phyloP scores from a whole-genome alignment of 2,797 vertebrate species.

The Danio kyathit region DNA sequence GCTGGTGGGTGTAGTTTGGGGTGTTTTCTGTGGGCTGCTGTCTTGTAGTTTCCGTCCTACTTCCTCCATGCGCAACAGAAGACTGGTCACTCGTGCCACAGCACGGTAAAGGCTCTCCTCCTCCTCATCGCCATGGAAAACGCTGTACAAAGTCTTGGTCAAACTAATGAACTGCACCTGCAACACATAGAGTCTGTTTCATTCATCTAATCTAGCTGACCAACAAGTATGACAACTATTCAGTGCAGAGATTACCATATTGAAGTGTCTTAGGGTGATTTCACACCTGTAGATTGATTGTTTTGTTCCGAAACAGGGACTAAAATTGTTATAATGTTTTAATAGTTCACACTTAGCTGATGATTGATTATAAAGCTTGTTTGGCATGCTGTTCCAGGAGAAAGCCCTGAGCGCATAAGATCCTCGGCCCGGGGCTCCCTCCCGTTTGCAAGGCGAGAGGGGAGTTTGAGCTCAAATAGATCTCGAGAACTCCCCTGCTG shows the following conservation, averaged over 20 bases:
- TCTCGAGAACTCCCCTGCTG: too few species aligned
- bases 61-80: slow-evolving; percentile 96
- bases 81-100: slow-evolving; percentile 92
- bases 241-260: not conserved
- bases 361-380: too few species aligned
- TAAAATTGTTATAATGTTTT: too few species aligned
- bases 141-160: slow-evolving; percentile 95
- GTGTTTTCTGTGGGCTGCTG: slow-evolving; percentile 62
- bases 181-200: slow-evolving; percentile 25
- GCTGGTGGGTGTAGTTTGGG: slow-evolving; percentile 54
- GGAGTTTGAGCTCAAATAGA: too few species aligned
- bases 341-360: too few species aligned
- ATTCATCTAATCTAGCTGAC: not conserved
- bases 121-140: slow-evolving; percentile 92
- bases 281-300: too few species aligned
- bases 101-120: slow-evolving; percentile 92
- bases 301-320: too few species aligned
- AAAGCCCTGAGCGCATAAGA: too few species aligned
- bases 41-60: slow-evolving; percentile 88
- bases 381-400: too few species aligned
- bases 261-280: too few species aligned
- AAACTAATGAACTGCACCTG: slow-evolving; percentile 96
- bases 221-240: not conserved
- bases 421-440: too few species aligned
- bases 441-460: too few species aligned